phyloP scores from a whole-genome alignment of 2,113 vertebrate species.

The Dasypus novemcinctus region DNA sequence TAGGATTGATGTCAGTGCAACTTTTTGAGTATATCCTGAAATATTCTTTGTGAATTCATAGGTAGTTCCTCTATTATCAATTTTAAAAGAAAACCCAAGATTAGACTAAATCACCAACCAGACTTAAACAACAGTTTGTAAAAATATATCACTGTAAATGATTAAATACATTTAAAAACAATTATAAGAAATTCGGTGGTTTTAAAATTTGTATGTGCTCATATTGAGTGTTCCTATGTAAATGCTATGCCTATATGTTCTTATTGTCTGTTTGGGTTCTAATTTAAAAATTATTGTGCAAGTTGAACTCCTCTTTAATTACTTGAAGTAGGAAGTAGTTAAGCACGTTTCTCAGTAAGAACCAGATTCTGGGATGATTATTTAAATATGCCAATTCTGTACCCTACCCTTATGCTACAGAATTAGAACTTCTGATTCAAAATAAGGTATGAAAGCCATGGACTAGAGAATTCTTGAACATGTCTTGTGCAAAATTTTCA shows the following conservation, averaged over 20 bases:
- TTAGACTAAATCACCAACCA: conserved; percentile 39
- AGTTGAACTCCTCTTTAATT: conserved; percentile 11
- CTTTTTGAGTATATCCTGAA: conserved; percentile 8
- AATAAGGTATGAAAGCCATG: conserved; percentile 33
- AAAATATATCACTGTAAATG: conserved; percentile 40
- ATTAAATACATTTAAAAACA: conserved; percentile 54
- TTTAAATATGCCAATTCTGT: not conserved
- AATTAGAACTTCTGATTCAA: conserved; percentile 39
- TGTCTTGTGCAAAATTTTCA: not conserved
- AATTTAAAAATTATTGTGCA: conserved; percentile 9
- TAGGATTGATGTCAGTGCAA: conserved; percentile 11
- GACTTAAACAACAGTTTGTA: conserved; percentile 33
- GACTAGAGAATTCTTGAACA: not conserved
- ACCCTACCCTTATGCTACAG: not conserved
- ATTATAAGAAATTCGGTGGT: not conserved
- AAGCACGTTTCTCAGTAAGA: conserved; percentile 16
- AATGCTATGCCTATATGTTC: not conserved
- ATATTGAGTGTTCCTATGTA: not conserved
- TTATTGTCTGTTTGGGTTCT: conserved; percentile 10
- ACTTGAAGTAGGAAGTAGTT: not conserved
- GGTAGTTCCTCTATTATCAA: not conserved
- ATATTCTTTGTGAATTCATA: conserved; percentile 21
- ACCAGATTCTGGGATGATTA: not conserved
- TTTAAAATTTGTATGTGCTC: not conserved
- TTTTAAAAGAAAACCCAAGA: conserved; percentile 51